Evolutionary conservation across 2,797 vertebrate species (phyloP).

Genomic region (Characodon lateralis): DNA sequence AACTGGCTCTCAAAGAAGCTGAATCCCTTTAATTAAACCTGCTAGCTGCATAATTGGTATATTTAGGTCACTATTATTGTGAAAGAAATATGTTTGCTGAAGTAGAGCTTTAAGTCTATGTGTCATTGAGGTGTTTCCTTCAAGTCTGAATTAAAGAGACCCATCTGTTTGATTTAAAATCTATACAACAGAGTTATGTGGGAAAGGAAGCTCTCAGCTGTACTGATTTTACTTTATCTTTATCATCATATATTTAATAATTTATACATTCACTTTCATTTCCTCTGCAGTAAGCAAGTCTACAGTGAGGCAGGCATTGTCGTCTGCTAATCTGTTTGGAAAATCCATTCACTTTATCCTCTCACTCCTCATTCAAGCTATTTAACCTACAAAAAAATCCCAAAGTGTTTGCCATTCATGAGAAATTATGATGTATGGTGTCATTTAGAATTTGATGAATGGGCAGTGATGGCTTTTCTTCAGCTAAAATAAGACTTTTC

Average conservation of each 20-base stretch:
- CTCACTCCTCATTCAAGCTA: conserved; percentile 14
- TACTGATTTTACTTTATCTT: conserved; percentile 72
- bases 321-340: conserved; percentile 14
- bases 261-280: conserved; percentile 53
- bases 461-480: conserved; percentile 3
- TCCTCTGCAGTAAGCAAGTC: conserved; percentile 45
- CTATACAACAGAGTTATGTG: conserved; percentile 34
- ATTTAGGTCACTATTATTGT: conserved; percentile 32
- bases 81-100: conserved; percentile 46
- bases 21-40: conserved; percentile 53
- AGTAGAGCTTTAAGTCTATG: conserved; percentile 27
- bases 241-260: conserved; percentile 68
- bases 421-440: conserved; percentile 1
- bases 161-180: conserved; percentile 62
- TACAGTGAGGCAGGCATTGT: conserved; percentile 22
- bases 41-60: conserved; percentile 39
- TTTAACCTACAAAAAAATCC: conserved; percentile 20
- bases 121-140: conserved; percentile 41
- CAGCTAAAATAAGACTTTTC: background rate
- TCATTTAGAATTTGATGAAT: conserved; percentile 22
- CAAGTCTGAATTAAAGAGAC: conserved; percentile 40
- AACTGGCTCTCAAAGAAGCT: conserved; percentile 33
- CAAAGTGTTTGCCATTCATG: conserved; percentile 16
- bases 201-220: conserved; percentile 46
- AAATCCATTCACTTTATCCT: conserved; percentile 44